Base-by-base conservation (phyloP, 2,797 vertebrate species). In the Nannoperca australis region DNA sequence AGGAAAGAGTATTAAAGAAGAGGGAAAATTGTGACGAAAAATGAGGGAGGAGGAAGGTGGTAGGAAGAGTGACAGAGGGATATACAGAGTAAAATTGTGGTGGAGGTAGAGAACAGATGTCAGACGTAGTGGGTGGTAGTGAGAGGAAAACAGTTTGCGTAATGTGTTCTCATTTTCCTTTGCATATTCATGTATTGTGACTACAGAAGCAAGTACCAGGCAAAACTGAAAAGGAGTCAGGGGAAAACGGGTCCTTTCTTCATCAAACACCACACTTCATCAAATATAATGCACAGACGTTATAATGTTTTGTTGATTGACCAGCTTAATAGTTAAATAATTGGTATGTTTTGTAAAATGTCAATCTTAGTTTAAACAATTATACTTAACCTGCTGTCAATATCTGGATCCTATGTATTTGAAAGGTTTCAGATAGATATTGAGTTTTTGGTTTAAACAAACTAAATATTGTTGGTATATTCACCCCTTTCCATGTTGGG, bases 71-170 rank as follows among this genome's bases (percentile, higher is more conserved):
- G 78, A 79, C 59, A 66, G 77, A 72, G 75, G 70, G 75, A 67
- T 85, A 56, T 13, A 49, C 53, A 20, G 58, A 72, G 72, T 77
- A 71, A 76, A 83, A 65, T 34, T 84, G 79, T 74, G 79, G 70
- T 78, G 51, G 56, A 85, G 76, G 73, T 84, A 65, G 70, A 64
- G 85, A 91, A 86, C 84, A 90, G 89, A 93, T 91, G 90, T 90
- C 90, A 84, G 76, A 69, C 56, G 0, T 76, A 79, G 84, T 88
- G 78, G 87, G 89, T 77, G 70, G 83, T 54, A 77, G 72, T 82
- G 74, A 81, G 85, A 84, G 58, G 65, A 85, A 87, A 88, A 87
- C 74, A 79, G 79, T 87, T 79, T 76, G 76, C 50, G 70, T 76
- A 85, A 80, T 79, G 74, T 73, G 45, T 69, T 81, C 69, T 79